Conservation (phyloP, 2,888 invertebrate species). For the Tenthredo notha region DNA sequence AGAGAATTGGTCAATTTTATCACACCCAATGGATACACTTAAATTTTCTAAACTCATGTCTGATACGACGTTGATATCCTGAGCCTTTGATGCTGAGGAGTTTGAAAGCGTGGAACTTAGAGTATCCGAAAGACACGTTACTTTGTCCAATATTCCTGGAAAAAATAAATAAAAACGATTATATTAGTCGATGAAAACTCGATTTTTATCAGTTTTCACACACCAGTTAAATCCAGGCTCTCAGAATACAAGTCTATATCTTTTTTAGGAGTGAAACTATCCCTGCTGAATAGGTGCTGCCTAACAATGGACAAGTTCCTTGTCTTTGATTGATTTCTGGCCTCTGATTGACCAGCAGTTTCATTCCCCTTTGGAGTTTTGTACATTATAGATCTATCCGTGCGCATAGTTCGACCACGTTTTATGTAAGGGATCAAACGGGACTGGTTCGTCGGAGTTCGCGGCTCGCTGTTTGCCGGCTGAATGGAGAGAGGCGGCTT, state of each 20-base stretch:
- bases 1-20: constrained; percentile 62
- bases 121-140: constrained; percentile 65
- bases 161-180: constrained; percentile 37
- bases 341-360: constrained; percentile 32
- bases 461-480: constrained; percentile 68
- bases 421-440: constrained; percentile 74
- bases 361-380: constrained; percentile 68
- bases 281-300: constrained; percentile 75
- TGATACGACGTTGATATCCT: constrained; percentile 11
- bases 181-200: background rate
- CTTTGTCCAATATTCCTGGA: constrained; percentile 69
- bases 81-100: background rate
- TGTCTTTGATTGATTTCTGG: constrained; percentile 59
- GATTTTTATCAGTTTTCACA: constrained; percentile 3
- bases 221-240: constrained; percentile 74
- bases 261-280: constrained; percentile 66
- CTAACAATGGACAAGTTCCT: constrained; percentile 69
- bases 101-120: constrained; percentile 57
- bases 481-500: constrained; percentile 74
- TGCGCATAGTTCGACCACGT: constrained; percentile 72
- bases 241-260: constrained; percentile 68
- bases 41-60: constrained; percentile 22
- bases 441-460: constrained; percentile 68
- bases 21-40: constrained; percentile 51
- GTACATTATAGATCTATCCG: constrained; percentile 74